Evolutionary conservation across 2,113 vertebrate genomes (phyloP), one percentile per base, ranked within the genome.

Genomic region (Saguinus imperator): DNA sequence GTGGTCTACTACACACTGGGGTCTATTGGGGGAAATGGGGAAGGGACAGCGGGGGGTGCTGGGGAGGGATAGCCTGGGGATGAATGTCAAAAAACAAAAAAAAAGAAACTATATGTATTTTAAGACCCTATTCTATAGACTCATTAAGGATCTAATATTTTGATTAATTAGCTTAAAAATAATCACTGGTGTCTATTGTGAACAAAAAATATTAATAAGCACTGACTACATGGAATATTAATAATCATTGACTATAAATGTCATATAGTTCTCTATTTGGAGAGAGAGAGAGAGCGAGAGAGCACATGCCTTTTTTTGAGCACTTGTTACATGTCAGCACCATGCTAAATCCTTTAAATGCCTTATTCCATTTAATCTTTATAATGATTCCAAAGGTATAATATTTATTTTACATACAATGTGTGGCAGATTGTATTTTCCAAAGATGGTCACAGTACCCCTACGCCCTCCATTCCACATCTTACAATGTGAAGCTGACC

Each of bases 111-210:
- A 40, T 40, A 73, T 11, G 25, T 79, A 35, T 85, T 87, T 79
- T 92, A 95, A 87, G 72, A 72, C 57, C 50, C 17, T 35, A 35
- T 37, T 68, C 29, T 35, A 20, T 85, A 91, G 72, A 61, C 66
- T 93, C 87, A 70, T 50, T 83, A 55, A 21, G 61, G 80, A 87
- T 57, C 5, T 80, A 89, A 85, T 84, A n/a, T 81, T 40, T 40
- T 68, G 81, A 58, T 80, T 92, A 5, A 96, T 84, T 89, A 94
- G 50, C 6, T 94, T 80, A 93, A 57, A 64, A 86, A 91, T 95
- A 96, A 94, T 96, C 93, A 43, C 40, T 75, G 61, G 40, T 40
- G 92, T 50, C 91, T 90, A 45, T 76, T 76, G 79, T 72, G 43
- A n/a, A 94, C 64, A 85, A 32, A 92, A 83, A 91, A 57, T n/a